Base-by-base conservation (phyloP, 1,140 invertebrate species). In the Proales similis region DNA sequence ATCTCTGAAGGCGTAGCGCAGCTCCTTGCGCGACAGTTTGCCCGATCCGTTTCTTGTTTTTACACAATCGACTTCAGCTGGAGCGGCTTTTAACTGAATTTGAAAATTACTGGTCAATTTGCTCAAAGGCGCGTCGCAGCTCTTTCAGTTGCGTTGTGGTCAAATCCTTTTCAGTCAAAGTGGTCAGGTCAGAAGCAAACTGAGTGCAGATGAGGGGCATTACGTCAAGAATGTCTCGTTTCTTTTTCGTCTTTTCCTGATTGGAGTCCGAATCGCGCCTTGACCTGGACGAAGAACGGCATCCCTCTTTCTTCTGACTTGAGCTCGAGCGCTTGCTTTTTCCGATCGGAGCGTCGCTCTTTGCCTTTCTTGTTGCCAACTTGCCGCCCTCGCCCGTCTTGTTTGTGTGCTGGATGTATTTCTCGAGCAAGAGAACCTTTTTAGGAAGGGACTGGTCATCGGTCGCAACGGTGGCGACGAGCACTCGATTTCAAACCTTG, bases 141-240 rank as follows among this genome's bases (percentile, higher is more conserved):
- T 57, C 51, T 26, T 3, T 42, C 45, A 57, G 22, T 11, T 57
- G 51, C 3, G 38, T 17, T 9, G 17, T 42, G 27, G 33, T 57
- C 11, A 57, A 42, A 57, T 22, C 30, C 33, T 57, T 11, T 9
- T n/a, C n/a, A n/a, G n/a, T n/a, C n/a, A n/a, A n/a, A n/a, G n/a
- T n/a, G n/a, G n/a, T n/a, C n/a, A n/a, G n/a, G n/a, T n/a, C n/a
- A n/a, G n/a, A n/a, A n/a, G n/a, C n/a, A n/a, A n/a, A n/a, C n/a
- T n/a, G n/a, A n/a, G n/a, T n/a, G n/a, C n/a, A n/a, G n/a, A n/a
- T n/a, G n/a, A n/a, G n/a, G n/a, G n/a, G n/a, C n/a, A n/a, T 24
- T 36, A 53, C 48, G 27, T 53, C 32, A n/a, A 53, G 26, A 36
- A 53, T 53, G 14, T 53, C 48, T 24, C 42, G 27, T 53, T n/a